Evolutionary conservation across 2,797 vertebrate species (phyloP).

Genomic region (Ctenopoma multispine): DNA sequence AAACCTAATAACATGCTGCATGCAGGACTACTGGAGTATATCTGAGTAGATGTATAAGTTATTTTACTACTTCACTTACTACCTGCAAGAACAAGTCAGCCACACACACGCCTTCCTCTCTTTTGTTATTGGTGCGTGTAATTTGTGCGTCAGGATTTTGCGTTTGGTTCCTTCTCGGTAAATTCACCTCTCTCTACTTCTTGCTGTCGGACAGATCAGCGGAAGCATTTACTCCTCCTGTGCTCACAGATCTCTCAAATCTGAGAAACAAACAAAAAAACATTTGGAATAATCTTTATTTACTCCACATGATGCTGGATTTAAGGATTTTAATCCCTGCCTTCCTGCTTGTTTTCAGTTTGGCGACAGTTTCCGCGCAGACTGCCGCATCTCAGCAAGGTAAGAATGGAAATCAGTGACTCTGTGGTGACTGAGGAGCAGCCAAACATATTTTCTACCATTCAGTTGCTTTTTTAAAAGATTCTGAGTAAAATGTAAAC

Average conservation of each 20-base stretch:
- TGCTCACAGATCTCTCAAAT: not conserved
- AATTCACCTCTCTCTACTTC: slow-evolving; percentile 21
- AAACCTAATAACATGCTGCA: no score
- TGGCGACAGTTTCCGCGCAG: slow-evolving; percentile 63
- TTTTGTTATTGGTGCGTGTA: slow-evolving; percentile 48
- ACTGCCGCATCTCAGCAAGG: slow-evolving; percentile 56
- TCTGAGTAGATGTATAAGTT: no score
- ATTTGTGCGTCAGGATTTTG: slow-evolving; percentile 55
- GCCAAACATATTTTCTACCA: not conserved
- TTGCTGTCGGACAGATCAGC: not conserved
- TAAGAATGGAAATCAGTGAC: slow-evolving; percentile 49
- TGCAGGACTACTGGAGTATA: no score
- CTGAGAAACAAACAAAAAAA: not conserved
- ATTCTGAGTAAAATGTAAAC: no score
- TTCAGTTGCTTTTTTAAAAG: not conserved
- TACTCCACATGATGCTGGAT: slow-evolving; percentile 50
- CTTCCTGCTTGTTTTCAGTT: slow-evolving; percentile 67
- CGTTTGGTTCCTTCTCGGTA: slow-evolving; percentile 28
- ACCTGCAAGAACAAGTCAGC: not conserved
- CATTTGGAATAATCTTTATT: not conserved
- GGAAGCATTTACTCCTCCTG: not conserved
- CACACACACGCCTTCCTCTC: slow-evolving; percentile 20
- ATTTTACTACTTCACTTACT: no score
- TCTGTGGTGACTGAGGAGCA: slow-evolving; percentile 3
- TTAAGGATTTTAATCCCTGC: slow-evolving; percentile 53